phyloP scores from a whole-genome alignment of 1,140 invertebrate genomes.

The Saccostrea echinata region DNA sequence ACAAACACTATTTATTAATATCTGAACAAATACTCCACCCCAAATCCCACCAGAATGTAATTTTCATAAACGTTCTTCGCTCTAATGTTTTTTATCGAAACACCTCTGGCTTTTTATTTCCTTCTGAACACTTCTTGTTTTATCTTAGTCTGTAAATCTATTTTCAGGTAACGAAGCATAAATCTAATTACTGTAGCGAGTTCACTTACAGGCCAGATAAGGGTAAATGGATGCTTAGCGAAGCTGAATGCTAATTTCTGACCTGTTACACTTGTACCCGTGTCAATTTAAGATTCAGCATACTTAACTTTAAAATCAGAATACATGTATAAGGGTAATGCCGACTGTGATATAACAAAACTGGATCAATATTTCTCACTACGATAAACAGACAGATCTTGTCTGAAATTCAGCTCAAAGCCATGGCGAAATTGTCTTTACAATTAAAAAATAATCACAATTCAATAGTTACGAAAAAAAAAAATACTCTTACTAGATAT shows the following conservation, averaged over 20 bases:
- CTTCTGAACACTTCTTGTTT: not conserved
- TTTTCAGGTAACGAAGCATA: conserved; percentile 34
- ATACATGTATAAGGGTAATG: not conserved
- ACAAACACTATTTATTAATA: no score
- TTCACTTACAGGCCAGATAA: not conserved
- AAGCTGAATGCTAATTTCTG: not conserved
- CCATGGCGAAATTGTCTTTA: no score
- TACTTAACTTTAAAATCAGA: not conserved
- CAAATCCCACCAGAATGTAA: no score
- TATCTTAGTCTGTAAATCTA: conserved; percentile 13
- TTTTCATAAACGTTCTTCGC: no score
- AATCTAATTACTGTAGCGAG: conserved; percentile 5
- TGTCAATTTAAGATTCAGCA: not conserved
- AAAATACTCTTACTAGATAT: no score
- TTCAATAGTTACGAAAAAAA: no score
- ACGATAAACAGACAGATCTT: no score
- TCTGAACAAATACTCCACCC: no score
- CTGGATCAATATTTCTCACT: no score
- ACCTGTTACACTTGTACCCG: not conserved
- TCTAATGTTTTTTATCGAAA: not conserved
- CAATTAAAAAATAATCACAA: no score
- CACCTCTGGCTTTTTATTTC: not conserved
- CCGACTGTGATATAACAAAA: no score
- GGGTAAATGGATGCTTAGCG: not conserved
- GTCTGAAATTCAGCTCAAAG: no score